These are phyloP conservation scores for Choristoneura rosaceana DNA, from an alignment of 2,888 invertebrate genomes.

Conservation along the genomic window DNA sequence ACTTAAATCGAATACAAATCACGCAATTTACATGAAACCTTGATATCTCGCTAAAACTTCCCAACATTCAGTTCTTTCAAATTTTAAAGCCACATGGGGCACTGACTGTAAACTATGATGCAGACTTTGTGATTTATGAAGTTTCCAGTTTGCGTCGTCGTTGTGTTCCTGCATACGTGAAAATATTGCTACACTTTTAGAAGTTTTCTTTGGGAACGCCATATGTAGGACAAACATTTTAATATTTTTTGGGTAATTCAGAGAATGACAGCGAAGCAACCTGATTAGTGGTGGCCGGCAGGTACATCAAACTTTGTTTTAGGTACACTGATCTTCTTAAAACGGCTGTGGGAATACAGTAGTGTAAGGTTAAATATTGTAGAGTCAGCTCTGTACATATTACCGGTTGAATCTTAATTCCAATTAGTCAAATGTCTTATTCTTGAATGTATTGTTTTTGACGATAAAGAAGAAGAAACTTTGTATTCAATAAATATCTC, in stretches of 20 bases:
- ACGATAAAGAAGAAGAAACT: too few relatives aligned
- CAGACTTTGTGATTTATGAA: constrained; percentile 73
- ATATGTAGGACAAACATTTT: background rate
- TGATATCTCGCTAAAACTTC: constrained; percentile 26
- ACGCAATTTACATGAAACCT: constrained; percentile 5
- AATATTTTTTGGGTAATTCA: background rate
- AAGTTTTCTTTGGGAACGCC: constrained; percentile 12
- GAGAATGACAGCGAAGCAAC: too few relatives aligned
- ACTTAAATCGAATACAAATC: constrained; percentile 7
- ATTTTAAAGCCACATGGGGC: constrained; percentile 61
- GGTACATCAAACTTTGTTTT: too few relatives aligned
- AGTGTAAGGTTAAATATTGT: too few relatives aligned
- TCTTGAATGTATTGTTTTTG: too few relatives aligned
- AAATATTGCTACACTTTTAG: constrained; percentile 24
- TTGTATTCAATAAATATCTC: too few relatives aligned
- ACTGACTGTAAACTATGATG: constrained; percentile 66
- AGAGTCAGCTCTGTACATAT: too few relatives aligned
- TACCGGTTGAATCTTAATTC: too few relatives aligned
- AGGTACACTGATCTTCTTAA: too few relatives aligned
- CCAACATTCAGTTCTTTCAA: constrained; percentile 49
- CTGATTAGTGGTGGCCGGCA: too few relatives aligned
- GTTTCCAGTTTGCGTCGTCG: constrained; percentile 52
- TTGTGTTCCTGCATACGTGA: constrained; percentile 30
- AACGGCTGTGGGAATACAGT: too few relatives aligned
- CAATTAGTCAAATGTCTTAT: too few relatives aligned